Evolutionary conservation across 2,113 vertebrate species (phyloP).

Genomic region (Phylloscopus trochiloides): DNA sequence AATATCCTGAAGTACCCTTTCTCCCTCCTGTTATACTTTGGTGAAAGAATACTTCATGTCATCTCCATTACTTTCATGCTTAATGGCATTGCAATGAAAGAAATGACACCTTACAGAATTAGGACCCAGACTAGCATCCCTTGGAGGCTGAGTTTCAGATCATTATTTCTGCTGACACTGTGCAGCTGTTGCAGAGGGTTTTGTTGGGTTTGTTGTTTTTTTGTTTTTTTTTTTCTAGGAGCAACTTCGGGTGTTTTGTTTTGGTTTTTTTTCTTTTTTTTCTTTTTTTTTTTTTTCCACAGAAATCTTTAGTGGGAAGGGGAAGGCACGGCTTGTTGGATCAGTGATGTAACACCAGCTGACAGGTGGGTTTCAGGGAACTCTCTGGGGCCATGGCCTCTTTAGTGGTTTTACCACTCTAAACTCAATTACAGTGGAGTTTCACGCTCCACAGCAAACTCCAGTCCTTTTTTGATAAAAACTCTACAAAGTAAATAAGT

Average conservation of each 20-base stretch:
- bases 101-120: conserved; percentile 64
- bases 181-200: conserved; percentile 78
- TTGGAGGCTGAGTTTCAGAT: conserved; percentile 75
- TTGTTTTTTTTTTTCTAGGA: conserved; percentile 46
- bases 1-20: neutral
- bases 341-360: conserved; percentile 91
- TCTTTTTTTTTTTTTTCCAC: conserved; percentile 28
- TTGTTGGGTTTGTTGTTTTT: neutral
- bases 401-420: conserved; percentile 81
- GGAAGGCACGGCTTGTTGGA: conserved; percentile 72
- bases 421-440: conserved; percentile 82
- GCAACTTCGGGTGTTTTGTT: conserved; percentile 48
- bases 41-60: conserved; percentile 46
- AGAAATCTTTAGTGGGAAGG: conserved; percentile 73
- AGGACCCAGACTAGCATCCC: conserved; percentile 57
- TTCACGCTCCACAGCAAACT: conserved; percentile 77
- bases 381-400: conserved; percentile 88
- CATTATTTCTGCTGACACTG: conserved; percentile 79
- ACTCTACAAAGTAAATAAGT: conserved; percentile 80
- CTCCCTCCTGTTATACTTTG: neutral
- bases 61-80: conserved; percentile 57
- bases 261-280: neutral
- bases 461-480: conserved; percentile 79
- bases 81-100: conserved; percentile 52
- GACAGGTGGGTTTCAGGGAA: conserved; percentile 92